Conservation (phyloP, 2,797 vertebrate species). For the Betta splendens region DNA sequence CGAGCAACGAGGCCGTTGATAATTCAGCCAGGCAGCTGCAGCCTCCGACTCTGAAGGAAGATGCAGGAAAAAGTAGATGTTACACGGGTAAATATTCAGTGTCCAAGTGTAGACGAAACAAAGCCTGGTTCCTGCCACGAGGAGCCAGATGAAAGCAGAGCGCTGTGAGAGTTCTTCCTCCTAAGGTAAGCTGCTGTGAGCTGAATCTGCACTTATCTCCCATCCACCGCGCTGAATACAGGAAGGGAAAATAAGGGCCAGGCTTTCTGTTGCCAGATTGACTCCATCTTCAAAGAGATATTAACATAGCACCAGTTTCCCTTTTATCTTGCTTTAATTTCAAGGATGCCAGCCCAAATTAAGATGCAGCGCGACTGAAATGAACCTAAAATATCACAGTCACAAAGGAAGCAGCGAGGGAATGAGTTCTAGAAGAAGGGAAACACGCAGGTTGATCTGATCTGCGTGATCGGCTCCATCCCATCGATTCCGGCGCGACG, state of each 20-base stretch:
- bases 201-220: conserved; percentile 75
- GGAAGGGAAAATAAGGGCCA: conserved; percentile 63
- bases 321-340: conserved; percentile 80
- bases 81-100: conserved; percentile 59
- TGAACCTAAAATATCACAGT: conserved; percentile 63
- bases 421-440: conserved; percentile 5
- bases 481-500: background rate
- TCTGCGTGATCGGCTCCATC: conserved; percentile 6
- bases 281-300: conserved; percentile 82
- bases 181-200: conserved; percentile 61
- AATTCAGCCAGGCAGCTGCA: conserved; percentile 26
- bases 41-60: conserved; percentile 12
- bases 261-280: conserved; percentile 75
- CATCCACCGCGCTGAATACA: conserved; percentile 63
- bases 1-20: conserved; percentile 14
- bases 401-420: conserved; percentile 23
- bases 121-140: conserved; percentile 46
- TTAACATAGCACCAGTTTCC: conserved; percentile 74
- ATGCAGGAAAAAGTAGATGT: conserved; percentile 44
- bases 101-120: conserved; percentile 60
- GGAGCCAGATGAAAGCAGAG: conserved; percentile 58
- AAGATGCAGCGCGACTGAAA: conserved; percentile 65
- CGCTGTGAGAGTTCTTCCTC: conserved; percentile 54
- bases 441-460: conserved; percentile 25
- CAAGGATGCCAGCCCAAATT: conserved; percentile 76